Evolutionary conservation across 2,888 invertebrate genomes (phyloP), one percentile per base, ranked within the genome.

Genomic region (Agrilus biguttatus): DNA sequence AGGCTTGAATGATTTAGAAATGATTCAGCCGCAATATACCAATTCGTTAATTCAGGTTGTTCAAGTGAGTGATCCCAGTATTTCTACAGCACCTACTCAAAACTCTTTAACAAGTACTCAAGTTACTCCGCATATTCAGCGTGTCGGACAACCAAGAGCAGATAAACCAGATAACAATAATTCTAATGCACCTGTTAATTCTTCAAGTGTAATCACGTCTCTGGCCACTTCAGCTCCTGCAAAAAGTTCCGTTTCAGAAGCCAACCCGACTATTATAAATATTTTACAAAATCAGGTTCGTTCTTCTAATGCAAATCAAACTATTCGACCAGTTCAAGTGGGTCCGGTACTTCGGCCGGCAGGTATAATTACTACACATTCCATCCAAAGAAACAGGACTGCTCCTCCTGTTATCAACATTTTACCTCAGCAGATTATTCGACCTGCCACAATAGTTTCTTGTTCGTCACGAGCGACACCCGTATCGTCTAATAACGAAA

Each of bases 1-100:
- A 23, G 78, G 78, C 10, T 60, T 78, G 48, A 71, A 72, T 47
- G 70, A 72, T 38, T 62, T 73, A 37, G 75, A 77, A 47, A 74
- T 75, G 67, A 71, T 81, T 47, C 67, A 70, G 34, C 78, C 79
- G 2, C 46, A 66, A 53, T 59, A 67, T 55, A 58, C 61, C 4
- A 53, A 62, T 45, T 59, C 57, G 14, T 60, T 66, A 13, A 64
- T 67, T 7, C 65, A 66, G 50, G 65, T 67, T 2, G 66, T 66
- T 12, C 66, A 67, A 51, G 55, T 66, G 32, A 57, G 63, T 8
- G 62, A 62, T n/a, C 55, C 58, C 12, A 49, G 61, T 40, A 43
- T 55, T 14, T 53, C 56, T 6, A 51, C 58, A 6, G 33, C 46
- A 13, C 51, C 56, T 5, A 51, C 54, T 33, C 59, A 56, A 39